Percentiles rank a stretch among this genome's conserved stretches.
Evolutionary conservation across 2,113 vertebrate genomes (phyloP).

Genomic region (Haemorhous mexicanus): DNA sequence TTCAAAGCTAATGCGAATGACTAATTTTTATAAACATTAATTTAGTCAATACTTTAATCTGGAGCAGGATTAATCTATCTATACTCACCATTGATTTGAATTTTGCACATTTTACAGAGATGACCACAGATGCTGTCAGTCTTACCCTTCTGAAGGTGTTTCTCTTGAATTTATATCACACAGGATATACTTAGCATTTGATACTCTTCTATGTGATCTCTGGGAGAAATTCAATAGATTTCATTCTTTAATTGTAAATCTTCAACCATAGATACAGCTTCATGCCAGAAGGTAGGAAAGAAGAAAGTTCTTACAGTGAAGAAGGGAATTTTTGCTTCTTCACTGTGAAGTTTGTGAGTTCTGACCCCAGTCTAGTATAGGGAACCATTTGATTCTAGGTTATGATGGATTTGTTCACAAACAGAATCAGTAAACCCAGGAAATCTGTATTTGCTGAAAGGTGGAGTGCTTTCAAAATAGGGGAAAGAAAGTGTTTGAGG

Average conservation of each 20-base stretch:
- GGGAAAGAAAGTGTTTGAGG: neutral
- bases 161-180: neutral
- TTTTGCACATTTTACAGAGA: neutral
- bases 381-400: neutral
- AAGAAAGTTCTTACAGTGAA: neutral
- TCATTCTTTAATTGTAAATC: neutral
- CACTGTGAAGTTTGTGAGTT: neutral
- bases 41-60: conserved; percentile 69
- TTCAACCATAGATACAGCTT: neutral
- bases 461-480: neutral
- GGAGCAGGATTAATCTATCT: conserved; percentile 39
- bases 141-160: neutral
- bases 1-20: conserved; percentile 60
- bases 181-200: neutral
- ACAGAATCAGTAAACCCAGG: neutral
- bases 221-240: neutral
- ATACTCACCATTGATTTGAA: neutral
- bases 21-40: conserved; percentile 62
- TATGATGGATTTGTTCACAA: neutral
- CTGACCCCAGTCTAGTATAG: neutral
- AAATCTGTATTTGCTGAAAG: neutral
- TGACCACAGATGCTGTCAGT: neutral
- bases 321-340: neutral
- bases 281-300: neutral
- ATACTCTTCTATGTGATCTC: neutral